Evolutionary conservation across 2,113 vertebrate genomes (phyloP).

Genomic region (Engystomops pustulosus): DNA sequence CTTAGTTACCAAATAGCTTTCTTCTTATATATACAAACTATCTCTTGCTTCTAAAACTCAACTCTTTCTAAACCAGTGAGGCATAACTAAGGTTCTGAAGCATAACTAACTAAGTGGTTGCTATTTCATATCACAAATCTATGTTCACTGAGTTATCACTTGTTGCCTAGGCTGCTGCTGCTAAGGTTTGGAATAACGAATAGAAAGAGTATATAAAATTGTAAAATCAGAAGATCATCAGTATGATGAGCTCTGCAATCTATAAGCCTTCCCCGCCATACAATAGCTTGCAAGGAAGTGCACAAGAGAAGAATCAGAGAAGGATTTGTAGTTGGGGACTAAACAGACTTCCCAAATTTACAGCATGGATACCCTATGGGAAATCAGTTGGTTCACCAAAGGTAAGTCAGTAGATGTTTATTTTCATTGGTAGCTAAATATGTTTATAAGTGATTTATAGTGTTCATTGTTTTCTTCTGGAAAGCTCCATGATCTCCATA

Average conservation of each 20-base stretch:
- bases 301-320: conserved; percentile 24
- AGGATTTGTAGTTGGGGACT: conserved; percentile 56
- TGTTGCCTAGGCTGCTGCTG: background rate
- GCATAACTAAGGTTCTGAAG: conserved; percentile 21
- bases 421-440: no score
- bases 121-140: background rate
- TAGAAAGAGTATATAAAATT: background rate
- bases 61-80: conserved; percentile 43
- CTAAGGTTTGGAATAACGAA: conserved; percentile 1
- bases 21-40: background rate
- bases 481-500: no score
- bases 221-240: conserved; percentile 33
- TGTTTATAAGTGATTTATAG: no score
- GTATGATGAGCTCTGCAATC: background rate
- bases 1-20: no score
- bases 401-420: conserved; percentile 55
- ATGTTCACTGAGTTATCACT: background rate
- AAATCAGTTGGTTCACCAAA: conserved; percentile 56
- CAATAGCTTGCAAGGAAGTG: background rate
- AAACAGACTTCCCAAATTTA: conserved; percentile 59
- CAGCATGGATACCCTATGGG: conserved; percentile 40
- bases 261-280: background rate
- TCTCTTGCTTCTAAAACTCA: background rate
- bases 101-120: conserved; percentile 43
- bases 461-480: no score